Percentiles rank a stretch among this genome's conserved stretches.
Evolutionary conservation across 2,113 vertebrate species (phyloP).

Genomic region (Connochaetes taurinus): DNA sequence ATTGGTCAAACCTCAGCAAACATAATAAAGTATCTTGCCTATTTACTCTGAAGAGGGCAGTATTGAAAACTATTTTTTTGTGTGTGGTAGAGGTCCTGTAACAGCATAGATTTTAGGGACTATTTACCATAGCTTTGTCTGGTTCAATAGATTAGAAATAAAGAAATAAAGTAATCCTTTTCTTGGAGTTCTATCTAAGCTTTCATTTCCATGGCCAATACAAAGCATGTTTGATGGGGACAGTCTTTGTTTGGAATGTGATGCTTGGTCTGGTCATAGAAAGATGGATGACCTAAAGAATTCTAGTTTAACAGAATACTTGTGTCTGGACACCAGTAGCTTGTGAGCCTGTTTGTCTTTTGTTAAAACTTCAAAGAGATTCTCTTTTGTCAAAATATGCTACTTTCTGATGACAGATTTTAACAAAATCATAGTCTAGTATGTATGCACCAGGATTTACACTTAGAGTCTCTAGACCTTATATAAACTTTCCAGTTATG

Average conservation of each 20-base stretch:
- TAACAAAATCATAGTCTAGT: neutral
- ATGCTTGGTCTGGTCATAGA: neutral
- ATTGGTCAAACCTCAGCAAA: neutral
- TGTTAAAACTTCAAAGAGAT: conserved; percentile 16
- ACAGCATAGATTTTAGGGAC: neutral
- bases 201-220: neutral
- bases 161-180: conserved; percentile 50
- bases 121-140: conserved; percentile 29
- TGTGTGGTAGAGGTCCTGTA: neutral
- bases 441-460: neutral
- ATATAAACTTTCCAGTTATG: neutral
- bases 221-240: neutral
- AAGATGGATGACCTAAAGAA: neutral
- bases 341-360: neutral
- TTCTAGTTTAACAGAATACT: neutral
- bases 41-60: conserved; percentile 26
- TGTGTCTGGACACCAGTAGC: neutral
- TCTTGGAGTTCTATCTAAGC: conserved; percentile 31
- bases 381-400: neutral
- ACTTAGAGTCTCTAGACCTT: neutral
- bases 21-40: conserved; percentile 38
- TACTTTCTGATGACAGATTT: neutral
- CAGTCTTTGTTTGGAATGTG: conserved; percentile 36
- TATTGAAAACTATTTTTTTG: conserved; percentile 30
- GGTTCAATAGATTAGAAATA: conserved; percentile 45